Evolutionary conservation across 2,113 vertebrate genomes (phyloP).

Genomic region (Coturnix japonica): DNA sequence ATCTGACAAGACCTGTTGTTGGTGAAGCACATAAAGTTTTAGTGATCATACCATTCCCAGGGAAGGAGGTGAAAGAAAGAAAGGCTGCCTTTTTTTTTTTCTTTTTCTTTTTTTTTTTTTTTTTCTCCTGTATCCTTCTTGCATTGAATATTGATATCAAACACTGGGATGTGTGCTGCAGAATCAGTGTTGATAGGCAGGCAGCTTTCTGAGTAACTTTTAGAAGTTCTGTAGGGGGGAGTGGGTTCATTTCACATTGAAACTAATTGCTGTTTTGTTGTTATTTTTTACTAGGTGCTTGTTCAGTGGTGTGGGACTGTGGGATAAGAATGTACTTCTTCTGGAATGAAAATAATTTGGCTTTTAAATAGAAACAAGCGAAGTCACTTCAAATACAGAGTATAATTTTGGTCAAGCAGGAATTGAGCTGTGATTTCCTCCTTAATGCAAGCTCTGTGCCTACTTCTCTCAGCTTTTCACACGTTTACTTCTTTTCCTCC

Average conservation of each 20-base stretch:
- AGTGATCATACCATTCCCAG: background rate
- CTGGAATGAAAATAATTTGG: background rate
- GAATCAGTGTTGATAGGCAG: background rate
- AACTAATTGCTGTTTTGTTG: background rate
- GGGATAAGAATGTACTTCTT: background rate
- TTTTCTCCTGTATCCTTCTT: background rate
- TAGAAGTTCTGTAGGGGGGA: background rate
- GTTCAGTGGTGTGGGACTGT: background rate
- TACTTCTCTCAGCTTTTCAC: background rate
- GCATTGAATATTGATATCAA: background rate
- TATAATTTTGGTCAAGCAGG: background rate
- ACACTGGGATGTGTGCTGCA: too few species aligned
- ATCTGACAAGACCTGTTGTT: background rate
- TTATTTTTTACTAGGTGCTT: background rate
- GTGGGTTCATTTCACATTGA: background rate
- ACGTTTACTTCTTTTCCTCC: background rate
- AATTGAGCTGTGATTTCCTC: background rate
- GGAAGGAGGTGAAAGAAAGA: background rate
- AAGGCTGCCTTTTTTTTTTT: background rate
- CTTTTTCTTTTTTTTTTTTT: too few species aligned
- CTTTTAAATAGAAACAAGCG: background rate
- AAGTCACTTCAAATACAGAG: background rate
- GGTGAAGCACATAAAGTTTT: background rate
- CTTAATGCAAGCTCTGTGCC: background rate
- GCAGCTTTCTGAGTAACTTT: background rate